Evolutionary conservation across 1,140 invertebrate species (phyloP).

Genomic region (Cryptotermes secundus): DNA sequence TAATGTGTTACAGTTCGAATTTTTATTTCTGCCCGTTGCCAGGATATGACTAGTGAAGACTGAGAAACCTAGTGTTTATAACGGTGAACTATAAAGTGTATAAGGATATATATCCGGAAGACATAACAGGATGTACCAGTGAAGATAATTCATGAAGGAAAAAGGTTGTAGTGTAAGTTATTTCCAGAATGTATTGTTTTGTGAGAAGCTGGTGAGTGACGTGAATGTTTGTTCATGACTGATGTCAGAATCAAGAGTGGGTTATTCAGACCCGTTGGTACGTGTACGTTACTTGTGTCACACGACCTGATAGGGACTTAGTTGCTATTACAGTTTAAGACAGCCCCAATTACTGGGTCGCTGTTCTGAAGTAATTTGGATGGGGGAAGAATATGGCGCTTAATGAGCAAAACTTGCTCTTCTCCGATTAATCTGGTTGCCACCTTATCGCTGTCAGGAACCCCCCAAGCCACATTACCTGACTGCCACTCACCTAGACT

Average conservation of each 20-base stretch:
- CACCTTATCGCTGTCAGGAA: background rate
- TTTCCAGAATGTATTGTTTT: background rate
- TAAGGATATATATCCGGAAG: too few relatives aligned
- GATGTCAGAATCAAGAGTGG: background rate
- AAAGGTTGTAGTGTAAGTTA: too few relatives aligned
- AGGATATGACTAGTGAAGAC: too few relatives aligned
- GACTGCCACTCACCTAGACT: background rate
- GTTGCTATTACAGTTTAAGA: background rate
- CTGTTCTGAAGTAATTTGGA: conserved; percentile 11
- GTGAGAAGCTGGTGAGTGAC: background rate
- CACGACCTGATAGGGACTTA: too few relatives aligned
- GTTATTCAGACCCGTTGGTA: too few relatives aligned
- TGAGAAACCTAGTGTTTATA: too few relatives aligned
- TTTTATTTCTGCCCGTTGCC: too few relatives aligned
- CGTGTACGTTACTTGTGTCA: too few relatives aligned
- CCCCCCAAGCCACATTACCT: background rate
- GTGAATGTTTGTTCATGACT: background rate
- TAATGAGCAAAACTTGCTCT: background rate
- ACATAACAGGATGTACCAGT: too few relatives aligned
- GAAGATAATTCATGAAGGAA: too few relatives aligned
- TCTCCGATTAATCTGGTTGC: background rate
- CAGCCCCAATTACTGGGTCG: background rate
- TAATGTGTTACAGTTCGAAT: too few relatives aligned
- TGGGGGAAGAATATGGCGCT: background rate
- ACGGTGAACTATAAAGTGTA: too few relatives aligned